Evolutionary conservation across 2,888 invertebrate genomes (phyloP).

Genomic region (Polydrusus pterygomalis): DNA sequence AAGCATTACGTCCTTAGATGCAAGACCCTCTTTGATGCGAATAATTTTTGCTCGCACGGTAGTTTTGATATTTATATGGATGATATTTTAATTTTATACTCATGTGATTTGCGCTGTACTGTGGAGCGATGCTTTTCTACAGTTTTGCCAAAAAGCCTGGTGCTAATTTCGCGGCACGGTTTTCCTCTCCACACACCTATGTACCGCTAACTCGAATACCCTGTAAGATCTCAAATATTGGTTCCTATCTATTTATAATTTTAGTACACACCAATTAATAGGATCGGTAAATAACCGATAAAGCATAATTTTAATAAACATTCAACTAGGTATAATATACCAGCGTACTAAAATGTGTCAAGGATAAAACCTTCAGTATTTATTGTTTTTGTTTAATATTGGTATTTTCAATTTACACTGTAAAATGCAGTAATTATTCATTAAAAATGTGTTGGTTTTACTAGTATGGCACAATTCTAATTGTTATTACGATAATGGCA

Average conservation of each 20-base stretch:
- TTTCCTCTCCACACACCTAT: too few species aligned
- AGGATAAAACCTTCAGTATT: slow-evolving; percentile 38
- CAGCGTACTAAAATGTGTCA: slow-evolving; percentile 40
- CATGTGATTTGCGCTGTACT: too few species aligned
- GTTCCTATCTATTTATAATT: neutral
- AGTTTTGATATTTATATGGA: too few species aligned
- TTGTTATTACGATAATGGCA: neutral
- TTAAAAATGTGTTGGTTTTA: neutral
- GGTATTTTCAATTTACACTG: slow-evolving; percentile 40
- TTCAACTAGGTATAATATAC: slow-evolving; percentile 5
- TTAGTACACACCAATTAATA: neutral
- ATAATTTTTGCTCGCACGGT: too few species aligned
- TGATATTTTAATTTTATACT: too few species aligned
- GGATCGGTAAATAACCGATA: slow-evolving; percentile 19
- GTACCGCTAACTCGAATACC: neutral
- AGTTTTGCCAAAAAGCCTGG: too few species aligned
- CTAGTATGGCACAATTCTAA: neutral
- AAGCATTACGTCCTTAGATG: too few species aligned
- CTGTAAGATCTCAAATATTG: neutral
- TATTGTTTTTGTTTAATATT: slow-evolving; percentile 32
- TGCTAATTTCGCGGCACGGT: too few species aligned
- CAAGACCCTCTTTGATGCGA: too few species aligned
- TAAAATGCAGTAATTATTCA: slow-evolving; percentile 8
- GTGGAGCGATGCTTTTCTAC: too few species aligned
- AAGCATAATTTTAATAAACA: slow-evolving; percentile 11